Percentiles rank a stretch among this genome's conserved stretches.
Evolutionary conservation across 2,888 invertebrate genomes (phyloP).

Genomic region (Harmothoe impar): DNA sequence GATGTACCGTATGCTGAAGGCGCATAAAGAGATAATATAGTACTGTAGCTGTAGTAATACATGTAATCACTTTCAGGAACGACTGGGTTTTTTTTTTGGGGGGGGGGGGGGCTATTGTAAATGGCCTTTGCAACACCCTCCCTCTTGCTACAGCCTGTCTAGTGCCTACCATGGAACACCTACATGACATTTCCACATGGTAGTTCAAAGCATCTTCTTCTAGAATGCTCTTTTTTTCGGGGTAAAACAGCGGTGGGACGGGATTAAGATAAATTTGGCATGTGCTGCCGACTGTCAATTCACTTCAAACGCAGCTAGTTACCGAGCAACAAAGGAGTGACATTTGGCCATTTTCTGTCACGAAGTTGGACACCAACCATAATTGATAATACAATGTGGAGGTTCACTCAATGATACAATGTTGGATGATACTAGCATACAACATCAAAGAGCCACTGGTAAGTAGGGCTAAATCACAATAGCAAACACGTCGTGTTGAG

Average conservation of each 20-base stretch:
- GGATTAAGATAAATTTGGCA: neutral
- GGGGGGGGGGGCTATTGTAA: too few species aligned
- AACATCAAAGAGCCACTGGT: neutral
- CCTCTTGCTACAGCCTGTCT: neutral
- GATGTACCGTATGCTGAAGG: too few species aligned
- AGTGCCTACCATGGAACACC: neutral
- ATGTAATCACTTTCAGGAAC: too few species aligned
- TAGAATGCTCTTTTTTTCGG: neutral
- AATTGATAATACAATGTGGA: neutral
- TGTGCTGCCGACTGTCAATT: neutral
- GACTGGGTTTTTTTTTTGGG: too few species aligned
- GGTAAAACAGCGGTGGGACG: neutral
- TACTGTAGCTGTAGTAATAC: too few species aligned
- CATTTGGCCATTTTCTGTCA: conserved; percentile 1
- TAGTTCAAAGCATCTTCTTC: neutral
- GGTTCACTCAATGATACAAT: neutral
- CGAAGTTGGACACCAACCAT: neutral
- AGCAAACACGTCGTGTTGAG: too few species aligned
- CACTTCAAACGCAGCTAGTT: conserved; percentile 5
- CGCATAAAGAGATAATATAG: too few species aligned
- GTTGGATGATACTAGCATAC: neutral
- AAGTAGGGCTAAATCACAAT: too few species aligned
- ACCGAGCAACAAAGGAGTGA: neutral
- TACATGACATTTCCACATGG: neutral
- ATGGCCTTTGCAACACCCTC: neutral